phyloP scores from a whole-genome alignment of 2,113 vertebrate genomes.

The Eulacestoma nigropectus region DNA sequence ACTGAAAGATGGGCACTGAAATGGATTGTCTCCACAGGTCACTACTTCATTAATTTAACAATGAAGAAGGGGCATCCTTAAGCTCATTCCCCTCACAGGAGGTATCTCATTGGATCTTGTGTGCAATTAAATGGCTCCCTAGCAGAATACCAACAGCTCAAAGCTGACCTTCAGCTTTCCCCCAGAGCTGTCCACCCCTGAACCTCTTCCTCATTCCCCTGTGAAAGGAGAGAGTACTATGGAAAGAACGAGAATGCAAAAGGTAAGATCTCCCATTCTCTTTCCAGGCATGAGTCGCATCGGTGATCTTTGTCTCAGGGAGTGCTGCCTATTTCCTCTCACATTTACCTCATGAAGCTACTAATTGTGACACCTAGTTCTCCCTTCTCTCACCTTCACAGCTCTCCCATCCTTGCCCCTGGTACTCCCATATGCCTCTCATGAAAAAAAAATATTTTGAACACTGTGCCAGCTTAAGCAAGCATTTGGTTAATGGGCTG shows the following conservation, averaged over 20 bases:
- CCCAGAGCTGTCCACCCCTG: background rate
- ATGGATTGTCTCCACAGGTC: conserved; percentile 42
- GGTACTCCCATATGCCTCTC: background rate
- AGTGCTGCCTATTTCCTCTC: background rate
- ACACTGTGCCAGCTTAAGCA: background rate
- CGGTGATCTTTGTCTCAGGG: background rate
- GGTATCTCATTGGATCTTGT: background rate
- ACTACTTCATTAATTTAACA: conserved; percentile 36
- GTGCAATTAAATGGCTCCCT: background rate
- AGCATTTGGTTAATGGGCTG: background rate
- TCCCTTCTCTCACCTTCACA: background rate
- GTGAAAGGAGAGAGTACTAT: background rate
- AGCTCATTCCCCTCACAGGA: background rate
- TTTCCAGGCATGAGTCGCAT: background rate
- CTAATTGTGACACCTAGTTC: background rate
- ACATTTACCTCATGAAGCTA: background rate
- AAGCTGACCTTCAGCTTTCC: background rate
- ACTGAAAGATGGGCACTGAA: conserved; percentile 15
- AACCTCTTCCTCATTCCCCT: background rate
- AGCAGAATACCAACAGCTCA: background rate
- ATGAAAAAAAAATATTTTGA: background rate
- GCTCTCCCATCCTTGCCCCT: background rate
- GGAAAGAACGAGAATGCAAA: background rate
- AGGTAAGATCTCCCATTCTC: background rate
- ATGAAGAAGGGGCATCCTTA: background rate